Percentiles rank a stretch among this genome's conserved stretches.
These are phyloP conservation scores for Drosophila sordidula DNA, from an alignment of 2,888 invertebrate species.

Conservation along the genomic window DNA sequence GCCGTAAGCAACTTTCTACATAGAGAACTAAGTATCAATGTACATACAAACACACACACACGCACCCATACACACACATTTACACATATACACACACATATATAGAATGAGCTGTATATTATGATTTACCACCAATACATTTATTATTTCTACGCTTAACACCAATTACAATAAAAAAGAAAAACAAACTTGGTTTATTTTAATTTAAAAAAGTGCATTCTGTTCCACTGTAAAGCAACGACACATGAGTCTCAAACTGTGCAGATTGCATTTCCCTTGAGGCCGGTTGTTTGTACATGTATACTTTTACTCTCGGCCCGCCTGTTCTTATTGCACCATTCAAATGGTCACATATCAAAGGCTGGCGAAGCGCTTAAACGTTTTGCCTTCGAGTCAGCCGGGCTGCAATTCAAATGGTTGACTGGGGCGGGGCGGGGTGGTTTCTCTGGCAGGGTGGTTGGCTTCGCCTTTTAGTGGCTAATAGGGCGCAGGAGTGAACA, in stretches of 20 bases:
- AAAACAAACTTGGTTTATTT: conserved; percentile 62
- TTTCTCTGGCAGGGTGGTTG: conserved; percentile 2
- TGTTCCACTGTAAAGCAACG: conserved; percentile 1
- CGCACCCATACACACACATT: conserved; percentile 20
- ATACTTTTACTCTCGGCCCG: conserved; percentile 7
- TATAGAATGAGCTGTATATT: conserved; percentile 13
- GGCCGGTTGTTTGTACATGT: conserved; percentile 21
- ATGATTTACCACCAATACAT: conserved; percentile 62
- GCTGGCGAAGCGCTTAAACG: conserved; percentile 40
- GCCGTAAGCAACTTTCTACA: conserved; percentile 62
- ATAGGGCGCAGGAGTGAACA: conserved; percentile 23
- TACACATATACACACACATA: conserved; percentile 10
- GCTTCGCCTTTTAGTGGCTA: conserved; percentile 13
- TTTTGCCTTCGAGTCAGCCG: conserved; percentile 35
- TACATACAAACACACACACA: conserved; percentile 54
- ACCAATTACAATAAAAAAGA: conserved; percentile 61
- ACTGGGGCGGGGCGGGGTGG: conserved; percentile 13
- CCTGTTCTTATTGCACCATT: conserved; percentile 28
- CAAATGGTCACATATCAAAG: conserved; percentile 52
- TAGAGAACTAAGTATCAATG: conserved; percentile 55
- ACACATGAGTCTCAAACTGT: conserved; percentile 7
- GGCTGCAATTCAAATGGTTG: conserved; percentile 26
- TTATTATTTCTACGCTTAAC: conserved; percentile 70
- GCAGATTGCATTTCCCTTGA: conserved; percentile 34
- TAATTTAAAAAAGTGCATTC: conserved; percentile 10